A percentile compares a stretch with the other conserved stretches of the same genome.
Evolutionary conservation across 2,113 vertebrate genomes (phyloP).

Genomic region (Oenanthe oenanthe): DNA sequence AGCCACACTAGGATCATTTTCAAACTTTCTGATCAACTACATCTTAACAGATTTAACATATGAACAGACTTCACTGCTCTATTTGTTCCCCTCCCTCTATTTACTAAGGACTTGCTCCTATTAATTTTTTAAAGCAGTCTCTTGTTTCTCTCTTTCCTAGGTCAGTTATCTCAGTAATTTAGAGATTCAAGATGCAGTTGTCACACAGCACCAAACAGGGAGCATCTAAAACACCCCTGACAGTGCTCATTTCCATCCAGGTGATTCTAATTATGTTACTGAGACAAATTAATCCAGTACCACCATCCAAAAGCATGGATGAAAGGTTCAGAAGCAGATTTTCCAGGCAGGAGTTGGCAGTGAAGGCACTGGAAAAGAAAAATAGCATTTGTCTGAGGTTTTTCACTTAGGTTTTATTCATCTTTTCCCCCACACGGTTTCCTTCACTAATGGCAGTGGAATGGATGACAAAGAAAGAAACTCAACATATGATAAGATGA

Average conservation of each 20-base stretch:
- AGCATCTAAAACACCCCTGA: background rate
- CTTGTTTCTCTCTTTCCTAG: background rate
- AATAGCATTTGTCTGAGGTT: background rate
- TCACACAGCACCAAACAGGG: background rate
- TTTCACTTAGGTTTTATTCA: background rate
- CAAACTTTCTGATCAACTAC: background rate
- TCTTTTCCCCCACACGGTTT: fast-evolving
- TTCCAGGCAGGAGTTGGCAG: background rate
- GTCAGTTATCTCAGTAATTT: background rate
- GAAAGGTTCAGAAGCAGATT: background rate
- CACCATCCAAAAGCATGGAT: background rate
- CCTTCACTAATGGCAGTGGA: background rate
- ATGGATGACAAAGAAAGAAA: background rate
- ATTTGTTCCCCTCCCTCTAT: background rate
- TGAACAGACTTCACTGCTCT: background rate
- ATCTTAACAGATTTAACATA: background rate
- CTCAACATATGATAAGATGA: slow-evolving; percentile 17
- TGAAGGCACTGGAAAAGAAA: background rate
- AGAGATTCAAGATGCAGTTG: background rate
- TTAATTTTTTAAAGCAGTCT: background rate
- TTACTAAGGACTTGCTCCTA: background rate
- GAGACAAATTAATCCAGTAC: background rate
- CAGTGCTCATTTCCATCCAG: background rate
- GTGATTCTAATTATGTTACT: background rate
- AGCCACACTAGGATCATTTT: background rate